Base-by-base conservation (phyloP, 1,140 invertebrate genomes). In the Bombus pyrosoma region DNA sequence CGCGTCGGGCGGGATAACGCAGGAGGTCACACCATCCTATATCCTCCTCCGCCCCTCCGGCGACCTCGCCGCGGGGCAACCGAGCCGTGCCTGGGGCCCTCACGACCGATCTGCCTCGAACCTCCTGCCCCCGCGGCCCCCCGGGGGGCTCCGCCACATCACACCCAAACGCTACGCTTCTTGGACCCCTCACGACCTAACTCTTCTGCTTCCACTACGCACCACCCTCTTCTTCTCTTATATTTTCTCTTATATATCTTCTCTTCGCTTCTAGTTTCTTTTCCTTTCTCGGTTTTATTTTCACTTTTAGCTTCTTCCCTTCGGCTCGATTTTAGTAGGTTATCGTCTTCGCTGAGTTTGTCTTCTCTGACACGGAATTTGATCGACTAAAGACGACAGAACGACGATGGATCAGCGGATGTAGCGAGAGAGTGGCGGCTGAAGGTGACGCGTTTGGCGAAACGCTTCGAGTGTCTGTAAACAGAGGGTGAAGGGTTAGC, bases 11-110 rank as follows among this genome's bases (percentile, higher is more conserved):
- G 92, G 93, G 93, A 94, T 94, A 87, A 92, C 93, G 92, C 90
- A 93, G 93, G 86, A 93, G 92, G 92, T 94, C 94, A 94, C 91
- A 93, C 94, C 93, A 94, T 94, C 92, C 90, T 93, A 92, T 92
- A 79, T 94, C 94, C 88, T 94, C 94, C 86, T 92, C 93, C 90
- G 91, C 90, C 85, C 92, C 91, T 82, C 91, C 92, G 89, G 90
- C 87, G 83, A 91, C 87, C 84, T 91, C 88, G 89, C 88, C 91
- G 82, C 91, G 92, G 91, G 91, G 90, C 93, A 89, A 86, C 85
- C 92, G 92, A 91, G 87, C 90, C 89, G 91, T 92, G 87, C 91
- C 93, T 91, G 93, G 91, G 86, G 92, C 90, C 91, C 91, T 93
- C 93, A 93, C 91, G 87, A 91, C 90, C 91, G 91, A 92, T 90